phyloP scores from a whole-genome alignment of 2,797 vertebrate genomes.

The Gallinago nigripennis region DNA sequence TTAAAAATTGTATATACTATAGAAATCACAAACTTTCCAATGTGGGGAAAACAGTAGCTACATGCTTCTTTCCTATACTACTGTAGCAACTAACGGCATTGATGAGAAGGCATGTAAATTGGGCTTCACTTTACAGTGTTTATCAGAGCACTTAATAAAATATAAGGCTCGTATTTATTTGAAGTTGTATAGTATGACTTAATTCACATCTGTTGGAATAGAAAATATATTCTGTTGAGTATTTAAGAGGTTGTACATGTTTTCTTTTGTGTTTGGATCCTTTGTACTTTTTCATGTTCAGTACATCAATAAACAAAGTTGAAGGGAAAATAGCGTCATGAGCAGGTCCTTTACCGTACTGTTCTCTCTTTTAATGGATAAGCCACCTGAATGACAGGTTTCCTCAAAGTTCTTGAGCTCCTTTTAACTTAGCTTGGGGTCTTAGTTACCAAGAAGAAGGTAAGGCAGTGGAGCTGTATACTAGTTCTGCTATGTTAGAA shows the following conservation, averaged over 20 bases:
- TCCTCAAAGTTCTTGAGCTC: not conserved
- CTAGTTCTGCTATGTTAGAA: not conserved
- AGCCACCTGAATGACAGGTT: not conserved
- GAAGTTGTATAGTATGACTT: slow-evolving; percentile 88
- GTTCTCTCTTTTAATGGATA: not conserved
- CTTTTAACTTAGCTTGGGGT: not conserved
- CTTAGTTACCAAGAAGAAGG: not conserved
- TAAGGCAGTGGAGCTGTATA: not conserved
- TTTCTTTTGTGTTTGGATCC: slow-evolving; percentile 96
- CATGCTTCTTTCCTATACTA: slow-evolving; percentile 78
- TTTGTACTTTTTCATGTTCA: slow-evolving; percentile 98
- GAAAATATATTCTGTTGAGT: slow-evolving; percentile 87
- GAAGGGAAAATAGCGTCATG: slow-evolving; percentile 87
- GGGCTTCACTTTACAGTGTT: slow-evolving; percentile 84
- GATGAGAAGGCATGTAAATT: slow-evolving; percentile 85
- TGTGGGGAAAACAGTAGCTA: slow-evolving; percentile 73
- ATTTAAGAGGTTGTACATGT: slow-evolving; percentile 90
- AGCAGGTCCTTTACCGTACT: slow-evolving; percentile 49
- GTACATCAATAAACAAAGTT: slow-evolving; percentile 99
- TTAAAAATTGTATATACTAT: slow-evolving; percentile 75
- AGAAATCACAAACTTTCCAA: slow-evolving; percentile 66
- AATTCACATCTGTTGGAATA: slow-evolving; percentile 87
- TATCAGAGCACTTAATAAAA: slow-evolving; percentile 86
- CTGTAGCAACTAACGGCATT: slow-evolving; percentile 77
- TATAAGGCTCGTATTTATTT: slow-evolving; percentile 88